Evolutionary conservation across 1,140 invertebrate species (phyloP), one percentile per base, ranked within the genome.

Genomic region (Ooceraea biroi): DNA sequence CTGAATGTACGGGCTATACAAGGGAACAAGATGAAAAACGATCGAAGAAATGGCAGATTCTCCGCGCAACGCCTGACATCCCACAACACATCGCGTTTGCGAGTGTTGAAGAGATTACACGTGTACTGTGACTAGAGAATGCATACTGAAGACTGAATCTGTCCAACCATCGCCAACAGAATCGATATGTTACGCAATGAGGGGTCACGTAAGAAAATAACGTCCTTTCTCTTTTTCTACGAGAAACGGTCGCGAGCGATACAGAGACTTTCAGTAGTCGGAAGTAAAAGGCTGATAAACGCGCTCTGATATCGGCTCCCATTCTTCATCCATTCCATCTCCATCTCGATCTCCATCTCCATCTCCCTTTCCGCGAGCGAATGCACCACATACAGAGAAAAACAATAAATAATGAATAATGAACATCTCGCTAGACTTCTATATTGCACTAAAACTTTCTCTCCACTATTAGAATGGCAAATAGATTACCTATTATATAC

Each of bases 371-470:
- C n/a, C 5, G 44, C 17, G 14, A 46, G n/a, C 36, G 48, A 7
- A 55, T 19, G 65, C 76, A 36, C 50, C 50, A 30, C 44, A 14
- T 44, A 48, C 36, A 19, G 4, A 57, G 50, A 71, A 50, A 80
- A 30, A 77, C 36, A 36, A 36, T 36, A 52, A 91, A 91, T 85
- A 91, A 91, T 82, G 83, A 80, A 89, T 90, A 73, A 84, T 86
- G 89, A 89, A 92, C 77, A 77, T 80, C n/a, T 90, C 86, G 86
- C 90, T 93, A 94, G 90, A 88, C 84, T 71, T 88, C 91, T 93
- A 93, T 94, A 94, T 94, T 94, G 93, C 93, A 94, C 93, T 94
- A 94, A 74, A 92, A 92, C 89, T 91, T 90, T 60, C 77, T 71
- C 61, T 78, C 66, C 82, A 87, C 83, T 82, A 80, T 52, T 85